A percentile compares a stretch with the other conserved stretches of the same genome.
phyloP scores from a whole-genome alignment of 2,797 vertebrate genomes.

The Centropyge bicolor region DNA sequence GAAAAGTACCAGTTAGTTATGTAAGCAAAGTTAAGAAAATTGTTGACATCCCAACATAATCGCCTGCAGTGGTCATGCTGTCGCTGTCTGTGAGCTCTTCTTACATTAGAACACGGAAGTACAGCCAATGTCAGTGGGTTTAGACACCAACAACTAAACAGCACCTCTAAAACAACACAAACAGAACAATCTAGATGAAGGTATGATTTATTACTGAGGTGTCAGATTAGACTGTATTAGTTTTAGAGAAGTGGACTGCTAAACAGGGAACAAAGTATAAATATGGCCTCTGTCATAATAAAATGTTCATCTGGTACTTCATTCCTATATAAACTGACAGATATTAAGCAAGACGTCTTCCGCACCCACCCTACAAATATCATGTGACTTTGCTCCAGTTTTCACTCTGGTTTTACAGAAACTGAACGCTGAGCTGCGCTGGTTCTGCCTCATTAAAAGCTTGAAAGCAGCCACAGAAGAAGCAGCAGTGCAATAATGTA shows the following conservation, averaged over 20 bases:
- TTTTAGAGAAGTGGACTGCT: neutral
- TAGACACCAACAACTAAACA: neutral
- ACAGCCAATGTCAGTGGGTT: neutral
- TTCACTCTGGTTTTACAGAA: neutral
- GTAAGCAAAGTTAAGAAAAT: neutral
- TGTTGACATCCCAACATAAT: neutral
- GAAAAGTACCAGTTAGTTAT: neutral
- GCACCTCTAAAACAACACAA: neutral
- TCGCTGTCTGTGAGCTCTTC: neutral
- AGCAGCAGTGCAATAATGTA: neutral
- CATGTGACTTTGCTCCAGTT: conserved; percentile 1
- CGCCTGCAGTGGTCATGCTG: neutral
- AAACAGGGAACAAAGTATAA: neutral
- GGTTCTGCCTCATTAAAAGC: neutral
- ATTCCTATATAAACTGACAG: neutral
- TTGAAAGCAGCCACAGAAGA: neutral
- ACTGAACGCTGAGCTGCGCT: neutral
- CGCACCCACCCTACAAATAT: neutral
- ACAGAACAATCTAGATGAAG: neutral
- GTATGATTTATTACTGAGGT: neutral
- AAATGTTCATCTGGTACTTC: neutral
- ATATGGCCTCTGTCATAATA: neutral
- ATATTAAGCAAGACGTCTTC: neutral
- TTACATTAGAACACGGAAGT: neutral
- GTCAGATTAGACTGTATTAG: neutral